These are phyloP conservation scores for Hypotaenidia okinawae DNA, from an alignment of 2,797 vertebrate genomes.

Conservation along the genomic window DNA sequence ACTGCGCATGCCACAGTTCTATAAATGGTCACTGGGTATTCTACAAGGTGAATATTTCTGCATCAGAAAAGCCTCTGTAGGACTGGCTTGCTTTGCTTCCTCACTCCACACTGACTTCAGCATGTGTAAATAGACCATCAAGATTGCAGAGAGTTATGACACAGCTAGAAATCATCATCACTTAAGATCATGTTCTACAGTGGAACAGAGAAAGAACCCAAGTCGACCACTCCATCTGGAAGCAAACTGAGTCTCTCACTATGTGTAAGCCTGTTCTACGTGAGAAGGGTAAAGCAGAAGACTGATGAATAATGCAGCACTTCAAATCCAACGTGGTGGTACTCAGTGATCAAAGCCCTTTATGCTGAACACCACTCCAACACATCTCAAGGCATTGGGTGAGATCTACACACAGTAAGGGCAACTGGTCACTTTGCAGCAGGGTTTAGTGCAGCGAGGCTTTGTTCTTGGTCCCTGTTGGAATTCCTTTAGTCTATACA, in stretches of 20 bases:
- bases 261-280: not conserved
- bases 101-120: slow-evolving; percentile 23
- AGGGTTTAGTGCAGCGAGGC: not conserved
- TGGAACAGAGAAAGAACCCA: slow-evolving; percentile 16
- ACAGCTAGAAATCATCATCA: not conserved
- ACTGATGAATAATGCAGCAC: not conserved
- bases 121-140: not conserved
- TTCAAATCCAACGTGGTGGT: not conserved
- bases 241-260: not conserved
- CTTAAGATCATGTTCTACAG: slow-evolving; percentile 26
- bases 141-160: not conserved
- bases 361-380: not conserved
- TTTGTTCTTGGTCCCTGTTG: not conserved
- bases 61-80: slow-evolving; percentile 1
- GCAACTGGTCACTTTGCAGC: not conserved
- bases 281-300: not conserved
- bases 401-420: not conserved
- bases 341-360: not conserved
- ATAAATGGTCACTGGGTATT: slow-evolving; percentile 57
- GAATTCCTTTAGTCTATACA: not conserved
- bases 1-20: slow-evolving; percentile 29
- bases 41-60: slow-evolving; percentile 59
- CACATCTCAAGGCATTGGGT: not conserved
- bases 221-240: not conserved
- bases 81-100: not conserved